Conservation (phyloP, 64 coral and sea anemone genomes). For the Dendrophyllia cribrosa region DNA sequence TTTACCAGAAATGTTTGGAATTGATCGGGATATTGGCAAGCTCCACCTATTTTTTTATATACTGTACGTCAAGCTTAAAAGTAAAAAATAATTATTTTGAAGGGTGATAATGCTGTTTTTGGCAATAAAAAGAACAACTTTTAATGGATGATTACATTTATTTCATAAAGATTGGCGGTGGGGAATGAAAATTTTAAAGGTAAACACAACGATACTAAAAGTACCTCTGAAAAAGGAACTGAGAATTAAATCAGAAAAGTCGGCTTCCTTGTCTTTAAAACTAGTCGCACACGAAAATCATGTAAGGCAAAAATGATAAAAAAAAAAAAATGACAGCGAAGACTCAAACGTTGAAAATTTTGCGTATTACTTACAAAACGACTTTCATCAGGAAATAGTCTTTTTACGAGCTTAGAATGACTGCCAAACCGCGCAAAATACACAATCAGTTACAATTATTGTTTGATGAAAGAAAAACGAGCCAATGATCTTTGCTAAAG, state of each 20-base stretch:
- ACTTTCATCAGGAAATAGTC: conserved; percentile 27
- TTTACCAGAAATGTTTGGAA: too few species aligned
- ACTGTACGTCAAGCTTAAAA: not conserved
- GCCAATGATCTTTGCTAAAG: not conserved
- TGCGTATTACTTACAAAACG: not conserved
- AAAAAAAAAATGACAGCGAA: not conserved
- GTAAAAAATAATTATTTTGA: not conserved
- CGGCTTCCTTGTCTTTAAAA: not conserved
- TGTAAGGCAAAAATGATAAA: not conserved
- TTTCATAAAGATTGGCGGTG: conserved; percentile 10
- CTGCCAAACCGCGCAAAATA: conserved; percentile 15
- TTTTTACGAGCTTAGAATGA: conserved; percentile 18
- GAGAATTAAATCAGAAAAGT: not conserved
- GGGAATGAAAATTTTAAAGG: conserved; percentile 1
- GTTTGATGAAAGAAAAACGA: not conserved
- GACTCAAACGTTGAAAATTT: not conserved
- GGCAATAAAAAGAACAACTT: conserved; percentile 15
- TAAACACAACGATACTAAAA: conserved; percentile 5
- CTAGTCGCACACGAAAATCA: too few species aligned
- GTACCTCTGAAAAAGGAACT: not conserved
- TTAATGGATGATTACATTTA: conserved; percentile 5
- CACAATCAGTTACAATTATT: conserved; percentile 36
- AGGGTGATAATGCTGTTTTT: not conserved
- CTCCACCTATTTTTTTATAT: too few species aligned
- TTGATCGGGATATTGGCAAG: too few species aligned